Evolutionary conservation across 2,113 vertebrate species (phyloP), one percentile per base, ranked within the genome.

Genomic region (Synodontis membranacea): DNA sequence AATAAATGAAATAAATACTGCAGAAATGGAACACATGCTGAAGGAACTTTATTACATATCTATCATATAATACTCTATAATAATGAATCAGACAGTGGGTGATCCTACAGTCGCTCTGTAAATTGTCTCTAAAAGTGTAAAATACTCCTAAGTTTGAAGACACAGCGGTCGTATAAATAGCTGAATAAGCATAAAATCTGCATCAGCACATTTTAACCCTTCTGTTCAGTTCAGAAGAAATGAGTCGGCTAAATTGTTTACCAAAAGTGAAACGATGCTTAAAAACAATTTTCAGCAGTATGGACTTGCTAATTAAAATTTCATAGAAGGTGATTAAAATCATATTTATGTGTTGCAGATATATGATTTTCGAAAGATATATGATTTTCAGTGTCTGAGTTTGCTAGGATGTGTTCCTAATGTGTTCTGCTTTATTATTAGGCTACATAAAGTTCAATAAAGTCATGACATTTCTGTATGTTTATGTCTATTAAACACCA

Each of bases 171-270:
- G 50, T 56, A 46, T 84, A 60, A 84, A 60, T 31, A 76, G 9
- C 83, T 46, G 52, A 46, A 84, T 46, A 37, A 74, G 66, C 34
- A 44, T 58, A 17, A 46, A 34, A 34, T 76, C 9, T 34, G 83
- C 50, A 34, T 34, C 54, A 62, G 54, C 76, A 56, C 21, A 42
- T 23, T 54, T 11, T 1, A 31, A 79, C 76, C 76, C n/a, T 54
- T 52, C n/a, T 52, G 76, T 54, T 54, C 50, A 37, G 76, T 52
- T 79, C 75, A 54, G 75, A 48, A 79, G 48, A 79, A 54, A 79
- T 54, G 48, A 79, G 46, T 0, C 3, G 17, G 15, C 7, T 52
- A 6, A 25, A 23, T 48, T 7, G 23, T 28, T 31, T 31, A 19
- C 21, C 50, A n/a, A 34, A 25, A 21, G 31, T 39, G 39, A 39